Evolutionary conservation across 2,888 invertebrate genomes (phyloP), one percentile per base, ranked within the genome.

Genomic region (Girardia tigrina): DNA sequence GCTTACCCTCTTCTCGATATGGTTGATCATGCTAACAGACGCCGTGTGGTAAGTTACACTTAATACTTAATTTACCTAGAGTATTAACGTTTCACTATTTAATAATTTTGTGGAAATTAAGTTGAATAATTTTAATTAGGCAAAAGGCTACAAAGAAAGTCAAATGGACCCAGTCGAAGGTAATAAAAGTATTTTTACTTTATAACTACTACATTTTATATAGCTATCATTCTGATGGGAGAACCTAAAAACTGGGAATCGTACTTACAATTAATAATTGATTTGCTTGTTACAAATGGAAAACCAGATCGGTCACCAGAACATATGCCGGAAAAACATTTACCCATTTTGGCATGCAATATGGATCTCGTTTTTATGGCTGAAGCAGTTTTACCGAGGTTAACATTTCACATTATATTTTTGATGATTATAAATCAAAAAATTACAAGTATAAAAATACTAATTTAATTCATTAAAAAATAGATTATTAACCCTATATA

Each of bases 361-460:
- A 83, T 83, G 82, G 84, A 84, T 78, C 80, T 84, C 1, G 82
- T 82, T 72, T 84, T 84, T 79, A 84, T 83, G 83, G 82, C 82
- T 28, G 80, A 82, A 75, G 83, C 83, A 2, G 81, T 82, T 77
- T 82, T 84, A 81, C 84, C 84, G 1, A 80, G 82, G 80, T 81
- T 6, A 12, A 14, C 20, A 20, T 16, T 42, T 16, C 42, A 20
- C 20, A n/a, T n/a, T n/a, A n/a, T n/a, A n/a, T 56, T 8, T 12
- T 36, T 12, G 16, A 36, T 36, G 16, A 36, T 36, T 12, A 12
- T 8, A 12, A 36, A 36, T 12, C 36, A 36, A 16, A 36, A 36
- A 36, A 36, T 36, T 36, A 36, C 12, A 12, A 12, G 36, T 36
- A 12, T 36, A 16, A 8, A 8, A 36, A 36, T 36, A 12, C 8